Evolutionary conservation across 2,888 invertebrate species (phyloP), one percentile per base, ranked within the genome.

Genomic region (Odontomyia ornata): DNA sequence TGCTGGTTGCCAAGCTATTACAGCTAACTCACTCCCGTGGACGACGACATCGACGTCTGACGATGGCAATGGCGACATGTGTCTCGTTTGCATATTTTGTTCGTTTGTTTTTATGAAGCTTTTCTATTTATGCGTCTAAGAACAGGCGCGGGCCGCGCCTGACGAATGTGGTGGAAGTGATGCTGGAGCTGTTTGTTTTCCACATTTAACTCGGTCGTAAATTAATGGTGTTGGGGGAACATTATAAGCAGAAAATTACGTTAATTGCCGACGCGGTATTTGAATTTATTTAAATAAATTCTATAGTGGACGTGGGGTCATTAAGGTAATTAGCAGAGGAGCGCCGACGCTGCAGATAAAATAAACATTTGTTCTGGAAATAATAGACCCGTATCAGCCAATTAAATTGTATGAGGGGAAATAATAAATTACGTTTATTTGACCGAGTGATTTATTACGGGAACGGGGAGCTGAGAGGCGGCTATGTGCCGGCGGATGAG

Each of bases 221-320:
- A 73, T 73, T 73, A 73, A 57, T 60, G 60, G 71, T 28, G 52
- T 27, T 52, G 56, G 18, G 56, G 36, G 23, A 73, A 57, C 30
- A 56, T 56, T 72, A 56, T 36, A 60, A 23, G 60, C 36, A 73
- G 30, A 57, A 72, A 72, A 57, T 57, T 57, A 36, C 36, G 36
- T 73, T 73, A 69, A 69, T 56, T 60, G 60, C 25, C 27, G 60
- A 60, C 36, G 47, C 47, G n/a, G 23, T 46, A 69, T 69, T 69
- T 46, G 69, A 69, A 69, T 69, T 69, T 65, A 65, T 65, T 65
- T 65, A 65, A 65, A 65, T 65, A 65, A 65, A 65, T 65, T 65
- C 65, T 36, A 18, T 28, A 21, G 21, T 65, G 65, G 65, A 65
- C 27, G 65, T 65, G 65, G 69, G 13, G 25, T 69, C 69, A 69